phyloP scores from a whole-genome alignment of 2,797 vertebrate species.

The Anomalospiza imberbis region DNA sequence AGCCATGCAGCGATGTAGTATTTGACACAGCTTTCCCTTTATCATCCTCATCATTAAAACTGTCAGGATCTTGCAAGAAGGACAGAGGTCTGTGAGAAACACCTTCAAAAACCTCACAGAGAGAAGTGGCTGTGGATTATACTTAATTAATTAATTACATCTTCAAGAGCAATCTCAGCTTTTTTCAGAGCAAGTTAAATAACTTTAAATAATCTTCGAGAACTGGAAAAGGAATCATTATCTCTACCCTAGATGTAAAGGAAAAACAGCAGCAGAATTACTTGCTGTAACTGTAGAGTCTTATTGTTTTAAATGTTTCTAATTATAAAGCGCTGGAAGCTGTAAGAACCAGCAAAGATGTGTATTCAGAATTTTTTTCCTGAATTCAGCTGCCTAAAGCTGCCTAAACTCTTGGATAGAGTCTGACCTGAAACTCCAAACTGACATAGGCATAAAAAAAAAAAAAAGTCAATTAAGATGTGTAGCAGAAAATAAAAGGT shows the following conservation, averaged over 20 bases:
- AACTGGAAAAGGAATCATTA: not conserved
- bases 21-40: not conserved
- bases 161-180: not conserved
- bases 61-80: not conserved
- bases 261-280: not conserved
- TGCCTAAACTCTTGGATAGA: not conserved
- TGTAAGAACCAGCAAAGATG: not conserved
- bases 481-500: not conserved
- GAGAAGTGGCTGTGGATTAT: not conserved
- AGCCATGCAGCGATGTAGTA: not conserved
- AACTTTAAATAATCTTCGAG: not conserved
- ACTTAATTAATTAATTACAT: not conserved
- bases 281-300: not conserved
- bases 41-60: not conserved
- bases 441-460: not conserved
- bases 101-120: not conserved
- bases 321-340: constrained; percentile 3
- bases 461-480: not conserved
- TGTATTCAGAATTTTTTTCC: not conserved
- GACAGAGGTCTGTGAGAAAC: not conserved
- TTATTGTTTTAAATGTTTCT: constrained; percentile 7
- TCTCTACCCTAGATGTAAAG: not conserved
- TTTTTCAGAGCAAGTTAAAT: constrained; percentile 24
- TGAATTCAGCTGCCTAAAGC: not conserved
- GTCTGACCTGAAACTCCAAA: not conserved